phyloP scores from a whole-genome alignment of 2,797 vertebrate species.

The Siniperca scherzeri region DNA sequence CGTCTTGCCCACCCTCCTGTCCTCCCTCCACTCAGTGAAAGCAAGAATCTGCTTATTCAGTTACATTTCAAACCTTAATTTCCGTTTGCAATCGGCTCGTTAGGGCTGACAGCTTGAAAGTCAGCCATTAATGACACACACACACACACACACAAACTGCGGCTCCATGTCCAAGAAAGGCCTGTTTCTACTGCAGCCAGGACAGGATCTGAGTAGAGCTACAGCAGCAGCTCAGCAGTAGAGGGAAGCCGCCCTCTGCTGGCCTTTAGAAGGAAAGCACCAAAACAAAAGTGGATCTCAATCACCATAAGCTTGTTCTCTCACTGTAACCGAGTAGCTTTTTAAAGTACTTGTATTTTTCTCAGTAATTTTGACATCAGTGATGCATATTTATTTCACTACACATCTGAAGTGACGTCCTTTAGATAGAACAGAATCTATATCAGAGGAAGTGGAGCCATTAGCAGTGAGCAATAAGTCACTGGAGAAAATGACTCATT shows the following conservation, averaged over 20 bases:
- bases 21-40: constrained; percentile 32
- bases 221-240: constrained; percentile 7
- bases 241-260: constrained; percentile 76
- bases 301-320: background rate
- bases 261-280: constrained; percentile 33
- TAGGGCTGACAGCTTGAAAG: constrained; percentile 71
- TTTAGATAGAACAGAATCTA: background rate
- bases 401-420: background rate
- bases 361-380: background rate
- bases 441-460: background rate
- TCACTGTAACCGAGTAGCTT: background rate
- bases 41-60: constrained; percentile 75
- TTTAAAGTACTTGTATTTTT: background rate
- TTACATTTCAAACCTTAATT: constrained; percentile 78
- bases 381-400: background rate
- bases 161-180: constrained; percentile 39
- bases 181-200: constrained; percentile 39
- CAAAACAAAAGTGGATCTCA: background rate
- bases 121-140: constrained; percentile 67
- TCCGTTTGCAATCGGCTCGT: constrained; percentile 75
- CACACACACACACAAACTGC: constrained; percentile 29
- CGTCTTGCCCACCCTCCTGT: constrained; percentile 37
- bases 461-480: background rate
- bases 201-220: constrained; percentile 2
- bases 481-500: background rate